phyloP scores from a whole-genome alignment of 2,113 vertebrate species.

The Ageneiosus marmoratus region DNA sequence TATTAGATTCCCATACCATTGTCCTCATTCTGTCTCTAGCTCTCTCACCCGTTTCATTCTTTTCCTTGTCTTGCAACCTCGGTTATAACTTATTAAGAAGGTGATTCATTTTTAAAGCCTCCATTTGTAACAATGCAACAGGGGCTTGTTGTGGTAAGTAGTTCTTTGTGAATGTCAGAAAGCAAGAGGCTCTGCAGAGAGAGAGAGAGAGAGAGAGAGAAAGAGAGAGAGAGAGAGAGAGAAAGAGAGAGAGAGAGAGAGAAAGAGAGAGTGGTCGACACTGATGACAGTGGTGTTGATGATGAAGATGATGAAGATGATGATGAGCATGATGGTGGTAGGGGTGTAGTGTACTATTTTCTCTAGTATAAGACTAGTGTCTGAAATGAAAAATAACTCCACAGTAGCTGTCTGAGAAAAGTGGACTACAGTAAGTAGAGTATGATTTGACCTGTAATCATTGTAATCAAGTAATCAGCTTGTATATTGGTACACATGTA shows the following conservation, averaged over 20 bases:
- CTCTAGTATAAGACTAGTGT: neutral
- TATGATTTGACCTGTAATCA: conserved; percentile 12
- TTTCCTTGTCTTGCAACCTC: conserved; percentile 17
- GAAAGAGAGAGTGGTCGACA: conserved; percentile 5
- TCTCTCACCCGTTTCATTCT: conserved; percentile 21
- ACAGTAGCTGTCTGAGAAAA: neutral
- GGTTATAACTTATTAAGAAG: conserved; percentile 55
- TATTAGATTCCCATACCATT: conserved; percentile 21
- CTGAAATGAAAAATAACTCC: neutral
- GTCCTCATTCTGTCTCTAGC: conserved; percentile 3
- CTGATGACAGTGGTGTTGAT: no score
- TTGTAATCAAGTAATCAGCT: conserved; percentile 12
- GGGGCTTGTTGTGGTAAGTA: conserved; percentile 38
- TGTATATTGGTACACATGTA: neutral
- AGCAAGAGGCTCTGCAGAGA: neutral
- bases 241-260: no score
- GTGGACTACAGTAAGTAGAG: neutral
- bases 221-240: no score
- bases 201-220: no score
- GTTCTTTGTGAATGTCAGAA: conserved; percentile 5
- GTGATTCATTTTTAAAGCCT: conserved; percentile 56
- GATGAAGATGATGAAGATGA: no score
- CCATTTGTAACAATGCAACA: conserved; percentile 51
- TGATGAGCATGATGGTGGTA: neutral
- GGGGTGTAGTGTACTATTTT: neutral